phyloP scores from a whole-genome alignment of 2,888 invertebrate species.

The Synanthedon vespiformis region DNA sequence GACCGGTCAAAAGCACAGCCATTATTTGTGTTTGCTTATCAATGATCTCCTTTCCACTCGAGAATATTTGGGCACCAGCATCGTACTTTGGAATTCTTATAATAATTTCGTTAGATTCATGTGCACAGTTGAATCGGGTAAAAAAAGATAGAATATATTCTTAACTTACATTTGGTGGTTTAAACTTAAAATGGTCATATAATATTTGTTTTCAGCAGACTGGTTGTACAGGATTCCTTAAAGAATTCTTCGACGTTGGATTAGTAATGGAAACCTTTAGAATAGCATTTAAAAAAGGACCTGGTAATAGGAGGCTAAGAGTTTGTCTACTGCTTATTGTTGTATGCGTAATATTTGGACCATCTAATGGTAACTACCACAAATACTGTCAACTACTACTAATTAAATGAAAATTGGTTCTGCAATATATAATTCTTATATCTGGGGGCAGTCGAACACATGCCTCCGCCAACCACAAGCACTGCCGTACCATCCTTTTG shows the following conservation, averaged over 20 bases:
- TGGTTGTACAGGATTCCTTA: conserved; percentile 36
- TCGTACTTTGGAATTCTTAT: too few species aligned
- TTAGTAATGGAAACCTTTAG: conserved; percentile 82
- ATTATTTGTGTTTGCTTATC: too few species aligned
- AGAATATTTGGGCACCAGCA: too few species aligned
- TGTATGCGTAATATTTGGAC: conserved; percentile 86
- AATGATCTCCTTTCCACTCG: too few species aligned
- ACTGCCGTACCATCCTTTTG: too few species aligned
- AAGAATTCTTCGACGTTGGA: conserved; percentile 80
- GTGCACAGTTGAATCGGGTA: conserved; percentile 2
- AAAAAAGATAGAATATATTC: neutral
- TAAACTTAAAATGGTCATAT: too few species aligned
- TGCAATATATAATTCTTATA: too few species aligned
- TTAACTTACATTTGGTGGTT: neutral
- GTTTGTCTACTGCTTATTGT: conserved; percentile 82
- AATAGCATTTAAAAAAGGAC: conserved; percentile 81
- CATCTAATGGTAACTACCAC: conserved; percentile 77
- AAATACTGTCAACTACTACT: too few species aligned
- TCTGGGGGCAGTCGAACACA: too few species aligned
- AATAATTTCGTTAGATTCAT: neutral
- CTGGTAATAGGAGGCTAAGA: conserved; percentile 77
- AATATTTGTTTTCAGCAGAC: conserved; percentile 19
- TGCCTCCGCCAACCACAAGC: too few species aligned
- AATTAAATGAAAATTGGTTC: too few species aligned
- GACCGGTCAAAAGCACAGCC: too few species aligned